Base-by-base conservation (phyloP, 2,113 vertebrate species). In the Micronycteris hirsuta region DNA sequence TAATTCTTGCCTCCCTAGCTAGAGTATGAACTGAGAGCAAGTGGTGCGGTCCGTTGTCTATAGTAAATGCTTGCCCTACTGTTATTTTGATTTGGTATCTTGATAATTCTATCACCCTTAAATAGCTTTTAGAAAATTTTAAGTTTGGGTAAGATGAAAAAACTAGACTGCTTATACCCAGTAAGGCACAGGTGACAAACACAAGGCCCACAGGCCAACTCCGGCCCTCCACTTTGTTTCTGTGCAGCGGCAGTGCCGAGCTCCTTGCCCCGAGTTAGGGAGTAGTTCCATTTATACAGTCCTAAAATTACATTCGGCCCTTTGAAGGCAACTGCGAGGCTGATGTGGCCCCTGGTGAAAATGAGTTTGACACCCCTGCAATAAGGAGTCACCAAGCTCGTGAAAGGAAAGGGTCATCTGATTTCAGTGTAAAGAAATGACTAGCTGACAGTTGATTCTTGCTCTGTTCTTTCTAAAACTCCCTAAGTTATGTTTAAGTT, bases 371-470 rank as follows among this genome's bases (percentile, higher is more conserved):
- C 56, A 58, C 56, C 54, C 56, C 56, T 58, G 56, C 63, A 76
- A 20, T 28, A 76, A 74, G 67, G 19, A 16, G 1, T 56, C 38
- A 22, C 33, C 24, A 81, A 77, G 16, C 11, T 14, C n/a, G 58
- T 5, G 36, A 33, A 71, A 88, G 61, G n/a, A 56, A 54, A 78
- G 24, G 11, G 15, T 86, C 70, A 15, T 45, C 80, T 54, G 20
- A 82, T 73, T 94, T 95, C 83, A 54, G 20, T 36, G 76, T 63
- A 74, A 67, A 93, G 77, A 93, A 85, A 85, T 16, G 13, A 58
- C 26, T 52, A 47, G 11, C 47, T 74, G 31, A 67, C 24, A 68
- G 22, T 73, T 5, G 7, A 13, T 28, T 90, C n/a, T 77, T 47
- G 26, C 36, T 81, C 26, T 89, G 89, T n/a, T 13, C 80, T 88